Percentiles rank a stretch among this genome's conserved stretches.
Evolutionary conservation across 2,797 vertebrate species (phyloP).

Genomic region (Paedocypris micromegethes): DNA sequence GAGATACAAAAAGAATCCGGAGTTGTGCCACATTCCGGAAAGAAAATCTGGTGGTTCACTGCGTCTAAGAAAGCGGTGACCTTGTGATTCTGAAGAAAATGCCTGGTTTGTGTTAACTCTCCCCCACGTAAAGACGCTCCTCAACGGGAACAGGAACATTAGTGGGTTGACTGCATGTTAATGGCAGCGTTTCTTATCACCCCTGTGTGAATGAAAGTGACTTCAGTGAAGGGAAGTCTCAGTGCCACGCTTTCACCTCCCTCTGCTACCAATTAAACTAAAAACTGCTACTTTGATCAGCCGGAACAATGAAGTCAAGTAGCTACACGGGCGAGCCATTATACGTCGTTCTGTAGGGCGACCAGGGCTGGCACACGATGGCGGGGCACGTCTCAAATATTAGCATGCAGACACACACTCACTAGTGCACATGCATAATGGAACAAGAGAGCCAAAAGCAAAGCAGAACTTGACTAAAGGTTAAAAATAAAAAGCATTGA

Average conservation of each 20-base stretch:
- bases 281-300: constrained; percentile 42
- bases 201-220: too few species aligned
- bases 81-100: too few species aligned
- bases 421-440: constrained; percentile 1
- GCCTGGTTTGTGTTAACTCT: too few species aligned
- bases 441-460: background rate
- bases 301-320: constrained; percentile 28
- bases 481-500: too few species aligned
- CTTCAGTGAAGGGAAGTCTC: constrained; percentile 22
- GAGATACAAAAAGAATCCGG: too few species aligned
- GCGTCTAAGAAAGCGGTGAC: too few species aligned
- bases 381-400: background rate
- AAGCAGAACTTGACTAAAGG: background rate
- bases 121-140: too few species aligned
- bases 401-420: background rate
- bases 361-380: background rate
- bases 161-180: too few species aligned
- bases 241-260: constrained; percentile 39
- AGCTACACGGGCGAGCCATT: constrained; percentile 1
- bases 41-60: too few species aligned
- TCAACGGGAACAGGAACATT: too few species aligned
- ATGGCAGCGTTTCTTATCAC: too few species aligned
- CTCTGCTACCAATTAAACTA: constrained; percentile 51
- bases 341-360: background rate
- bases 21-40: too few species aligned